Evolutionary conservation across 2,888 invertebrate genomes (phyloP).

Genomic region (Melanotus villosus): DNA sequence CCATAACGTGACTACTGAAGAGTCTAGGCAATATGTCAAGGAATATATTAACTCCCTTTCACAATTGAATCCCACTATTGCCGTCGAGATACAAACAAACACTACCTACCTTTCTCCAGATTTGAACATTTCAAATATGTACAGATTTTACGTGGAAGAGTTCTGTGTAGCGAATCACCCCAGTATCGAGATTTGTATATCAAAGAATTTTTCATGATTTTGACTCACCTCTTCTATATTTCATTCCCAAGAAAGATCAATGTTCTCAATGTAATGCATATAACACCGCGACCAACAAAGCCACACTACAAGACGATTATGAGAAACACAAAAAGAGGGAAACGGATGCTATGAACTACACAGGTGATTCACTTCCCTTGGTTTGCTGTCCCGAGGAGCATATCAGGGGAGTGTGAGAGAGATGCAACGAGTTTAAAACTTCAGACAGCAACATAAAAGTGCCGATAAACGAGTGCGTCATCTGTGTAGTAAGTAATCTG

Average conservation of each 20-base stretch:
- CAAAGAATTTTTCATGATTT: background rate
- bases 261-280: background rate
- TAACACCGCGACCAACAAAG: background rate
- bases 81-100: background rate
- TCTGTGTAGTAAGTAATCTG: too few species aligned
- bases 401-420: too few species aligned
- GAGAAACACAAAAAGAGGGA: constrained; percentile 9
- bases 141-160: constrained; percentile 5
- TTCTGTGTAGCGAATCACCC: background rate
- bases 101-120: constrained; percentile 7
- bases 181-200: background rate
- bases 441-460: background rate
- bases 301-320: background rate
- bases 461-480: too few species aligned
- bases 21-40: background rate
- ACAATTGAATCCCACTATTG: background rate
- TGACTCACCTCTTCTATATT: background rate
- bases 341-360: background rate
- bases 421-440: too few species aligned
- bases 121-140: constrained; percentile 9
- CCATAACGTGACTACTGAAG: background rate
- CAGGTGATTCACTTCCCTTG: too few species aligned
- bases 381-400: background rate
- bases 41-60: background rate
- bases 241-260: background rate